Evolutionary conservation across 92 coral and sea anemone species (phyloP).

Genomic region (Parazoanthus swiftii): DNA sequence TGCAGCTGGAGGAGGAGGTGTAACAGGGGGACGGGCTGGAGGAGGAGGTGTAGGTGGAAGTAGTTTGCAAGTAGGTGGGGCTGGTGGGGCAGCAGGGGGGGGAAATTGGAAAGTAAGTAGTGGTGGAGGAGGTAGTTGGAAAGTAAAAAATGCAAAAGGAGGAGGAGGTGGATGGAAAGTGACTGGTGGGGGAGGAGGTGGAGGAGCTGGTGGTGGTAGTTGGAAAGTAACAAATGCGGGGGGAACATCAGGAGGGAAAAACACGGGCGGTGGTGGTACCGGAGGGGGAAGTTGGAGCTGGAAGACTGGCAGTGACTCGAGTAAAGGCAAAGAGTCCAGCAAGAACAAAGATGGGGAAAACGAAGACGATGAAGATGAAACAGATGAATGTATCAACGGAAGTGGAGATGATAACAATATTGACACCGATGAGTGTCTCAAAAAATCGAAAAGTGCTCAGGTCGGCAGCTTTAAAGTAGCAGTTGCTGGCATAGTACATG

Average conservation of each 20-base stretch:
- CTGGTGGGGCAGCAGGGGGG: constrained; percentile 21
- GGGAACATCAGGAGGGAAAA: constrained; percentile 45
- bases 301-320: background rate
- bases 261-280: constrained; percentile 48
- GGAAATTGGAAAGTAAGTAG: constrained; percentile 23
- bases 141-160: background rate
- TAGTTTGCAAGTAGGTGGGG: constrained; percentile 35
- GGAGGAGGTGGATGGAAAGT: constrained; percentile 23
- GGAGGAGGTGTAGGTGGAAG: constrained; percentile 42
- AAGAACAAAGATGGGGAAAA: background rate
- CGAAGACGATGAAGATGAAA: background rate
- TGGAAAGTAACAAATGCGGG: constrained; percentile 51
- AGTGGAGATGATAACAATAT: background rate
- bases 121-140: constrained; percentile 42
- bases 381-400: background rate
- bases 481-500: constrained; percentile 33
- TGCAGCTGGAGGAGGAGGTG: background rate
- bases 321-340: background rate
- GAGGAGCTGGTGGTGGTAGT: constrained; percentile 56
- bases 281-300: constrained; percentile 48
- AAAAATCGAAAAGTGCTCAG: constrained; percentile 20
- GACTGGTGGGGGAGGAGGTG: constrained; percentile 56
- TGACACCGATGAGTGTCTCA: constrained; percentile 21
- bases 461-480: constrained; percentile 28
- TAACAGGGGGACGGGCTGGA: background rate